phyloP scores from a whole-genome alignment of 2,113 vertebrate genomes.

The Pollachius pollachius region DNA sequence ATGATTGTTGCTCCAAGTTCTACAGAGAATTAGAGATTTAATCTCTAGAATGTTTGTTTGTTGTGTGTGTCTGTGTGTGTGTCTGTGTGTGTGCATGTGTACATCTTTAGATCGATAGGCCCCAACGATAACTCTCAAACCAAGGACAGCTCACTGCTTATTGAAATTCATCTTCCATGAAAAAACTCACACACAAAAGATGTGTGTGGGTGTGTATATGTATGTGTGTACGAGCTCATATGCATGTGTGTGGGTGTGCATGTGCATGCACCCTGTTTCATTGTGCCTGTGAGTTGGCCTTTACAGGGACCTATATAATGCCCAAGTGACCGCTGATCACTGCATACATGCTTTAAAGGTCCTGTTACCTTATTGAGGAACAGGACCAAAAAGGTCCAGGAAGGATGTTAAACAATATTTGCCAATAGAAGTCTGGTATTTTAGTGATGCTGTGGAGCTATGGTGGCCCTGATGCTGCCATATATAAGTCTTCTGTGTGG shows the following conservation, averaged over 20 bases:
- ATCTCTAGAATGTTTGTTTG: too few species aligned
- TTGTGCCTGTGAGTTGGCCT: slow-evolving; percentile 39
- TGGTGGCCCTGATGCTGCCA: too few species aligned
- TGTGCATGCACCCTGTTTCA: not conserved
- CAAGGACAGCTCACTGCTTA: slow-evolving; percentile 71
- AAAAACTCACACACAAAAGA: slow-evolving; percentile 57
- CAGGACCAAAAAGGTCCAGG: too few species aligned
- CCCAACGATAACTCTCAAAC: slow-evolving; percentile 70
- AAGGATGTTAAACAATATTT: too few species aligned
- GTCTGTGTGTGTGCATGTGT: not conserved
- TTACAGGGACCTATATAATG: slow-evolving; percentile 61
- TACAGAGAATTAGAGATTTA: too few species aligned
- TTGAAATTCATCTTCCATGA: slow-evolving; percentile 76
- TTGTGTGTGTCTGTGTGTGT: not conserved
- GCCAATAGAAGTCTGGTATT: too few species aligned
- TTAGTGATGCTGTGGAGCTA: too few species aligned
- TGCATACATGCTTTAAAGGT: slow-evolving; percentile 59
- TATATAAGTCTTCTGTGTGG: too few species aligned
- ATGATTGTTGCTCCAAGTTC: too few species aligned
- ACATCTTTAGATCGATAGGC: slow-evolving; percentile 62
- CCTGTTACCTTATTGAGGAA: slow-evolving; percentile 11
- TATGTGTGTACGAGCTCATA: not conserved
- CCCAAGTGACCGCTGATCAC: slow-evolving; percentile 51
- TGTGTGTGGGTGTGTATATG: slow-evolving; percentile 20
- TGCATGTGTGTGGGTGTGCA: not conserved